These are phyloP conservation scores for Melanotus villosus DNA, from an alignment of 2,888 invertebrate species.

Conservation along the genomic window DNA sequence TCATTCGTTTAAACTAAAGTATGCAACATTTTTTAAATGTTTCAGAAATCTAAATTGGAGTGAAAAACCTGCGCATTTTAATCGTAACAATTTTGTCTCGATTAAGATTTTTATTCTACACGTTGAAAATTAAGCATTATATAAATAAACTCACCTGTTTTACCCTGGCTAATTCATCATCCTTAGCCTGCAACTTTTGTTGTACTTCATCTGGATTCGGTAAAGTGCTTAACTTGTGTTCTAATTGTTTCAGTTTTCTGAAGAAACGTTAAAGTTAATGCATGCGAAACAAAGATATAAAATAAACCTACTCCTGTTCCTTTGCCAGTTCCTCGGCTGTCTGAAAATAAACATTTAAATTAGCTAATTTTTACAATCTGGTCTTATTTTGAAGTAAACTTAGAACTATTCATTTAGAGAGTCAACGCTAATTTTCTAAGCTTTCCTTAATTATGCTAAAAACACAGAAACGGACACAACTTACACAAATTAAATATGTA, in stretches of 20 bases:
- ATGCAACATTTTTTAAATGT: neutral
- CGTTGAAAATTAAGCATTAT: conserved; percentile 2
- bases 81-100: no score
- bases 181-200: conserved; percentile 40
- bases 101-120: no score
- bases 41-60: conserved; percentile 46
- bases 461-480: no score
- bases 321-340: neutral
- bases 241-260: conserved; percentile 59
- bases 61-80: neutral
- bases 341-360: conserved; percentile 1
- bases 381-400: no score
- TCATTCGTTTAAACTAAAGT: neutral
- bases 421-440: no score
- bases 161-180: conserved; percentile 56
- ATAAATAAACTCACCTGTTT: conserved; percentile 54
- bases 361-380: no score
- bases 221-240: conserved; percentile 54
- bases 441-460: no score
- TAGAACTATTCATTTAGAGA: no score
- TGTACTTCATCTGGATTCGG: neutral
- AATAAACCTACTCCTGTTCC: neutral
- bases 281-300: neutral
- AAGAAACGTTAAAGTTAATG: conserved; percentile 44
- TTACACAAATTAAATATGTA: no score